Conservation (phyloP, 2,888 invertebrate species). For the Nemapogon koenigi region DNA sequence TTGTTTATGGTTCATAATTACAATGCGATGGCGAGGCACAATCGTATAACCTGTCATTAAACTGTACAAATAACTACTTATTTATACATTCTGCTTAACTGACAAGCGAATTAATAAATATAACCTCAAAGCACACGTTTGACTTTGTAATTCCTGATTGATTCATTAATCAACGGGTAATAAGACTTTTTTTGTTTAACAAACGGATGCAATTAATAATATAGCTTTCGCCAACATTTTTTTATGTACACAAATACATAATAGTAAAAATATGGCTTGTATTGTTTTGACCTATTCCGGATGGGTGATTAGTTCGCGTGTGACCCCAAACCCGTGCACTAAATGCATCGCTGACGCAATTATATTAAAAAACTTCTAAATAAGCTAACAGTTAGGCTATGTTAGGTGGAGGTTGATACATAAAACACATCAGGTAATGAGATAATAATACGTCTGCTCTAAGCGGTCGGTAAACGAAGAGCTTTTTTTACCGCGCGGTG, state of each 20-base stretch:
- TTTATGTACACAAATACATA: not conserved
- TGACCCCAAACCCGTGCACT: constrained; percentile 23
- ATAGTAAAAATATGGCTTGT: not conserved
- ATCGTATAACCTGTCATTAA: constrained; percentile 58
- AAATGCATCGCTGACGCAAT: constrained; percentile 17
- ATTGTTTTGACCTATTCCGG: not conserved
- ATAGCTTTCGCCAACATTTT: too few relatives aligned
- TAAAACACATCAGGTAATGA: constrained; percentile 47
- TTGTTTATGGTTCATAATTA: constrained; percentile 61
- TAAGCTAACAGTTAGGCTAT: constrained; percentile 19
- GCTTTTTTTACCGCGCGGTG: constrained; percentile 36
- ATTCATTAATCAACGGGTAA: too few relatives aligned
- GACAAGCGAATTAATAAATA: constrained; percentile 34
- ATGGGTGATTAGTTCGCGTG: constrained; percentile 29
- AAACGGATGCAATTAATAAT: too few relatives aligned
- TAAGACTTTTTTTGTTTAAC: too few relatives aligned
- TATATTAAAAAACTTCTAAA: constrained; percentile 18
- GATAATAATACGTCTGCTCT: constrained; percentile 55
- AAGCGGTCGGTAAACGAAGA: constrained; percentile 38
- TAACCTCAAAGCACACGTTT: not conserved
- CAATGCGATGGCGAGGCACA: constrained; percentile 45
- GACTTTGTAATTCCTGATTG: not conserved
- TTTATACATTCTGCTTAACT: constrained; percentile 19
- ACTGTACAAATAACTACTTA: constrained; percentile 56
- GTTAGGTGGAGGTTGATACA: constrained; percentile 19